Percentiles rank a stretch among this genome's conserved stretches.
Conservation (phyloP, 2,888 invertebrate genomes). For the Apotomis turbidana region DNA sequence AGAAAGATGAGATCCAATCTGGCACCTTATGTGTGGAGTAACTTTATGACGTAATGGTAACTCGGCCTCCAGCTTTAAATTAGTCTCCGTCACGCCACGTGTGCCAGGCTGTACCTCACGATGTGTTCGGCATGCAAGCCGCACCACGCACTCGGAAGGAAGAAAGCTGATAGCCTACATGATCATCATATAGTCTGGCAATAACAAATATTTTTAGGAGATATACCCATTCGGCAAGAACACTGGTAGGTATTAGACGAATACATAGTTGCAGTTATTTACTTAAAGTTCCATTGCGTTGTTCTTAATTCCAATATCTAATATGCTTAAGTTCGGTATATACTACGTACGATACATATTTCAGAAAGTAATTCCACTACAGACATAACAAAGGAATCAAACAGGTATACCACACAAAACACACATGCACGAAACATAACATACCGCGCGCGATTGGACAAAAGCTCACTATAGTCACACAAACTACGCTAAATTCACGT, state of each 20-base stretch:
- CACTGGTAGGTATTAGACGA: background rate
- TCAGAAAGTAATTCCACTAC: background rate
- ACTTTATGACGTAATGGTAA: conserved; percentile 12
- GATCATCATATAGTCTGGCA: background rate
- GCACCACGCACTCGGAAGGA: conserved; percentile 2
- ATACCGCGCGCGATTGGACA: conserved; percentile 22
- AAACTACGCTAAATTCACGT: conserved; percentile 11
- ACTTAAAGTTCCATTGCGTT: background rate
- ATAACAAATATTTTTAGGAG: background rate
- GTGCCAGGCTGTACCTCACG: conserved; percentile 10
- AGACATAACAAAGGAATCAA: conserved; percentile 8
- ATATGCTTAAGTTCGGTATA: too few relatives aligned
- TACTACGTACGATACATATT: background rate
- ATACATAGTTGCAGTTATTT: background rate
- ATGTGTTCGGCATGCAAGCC: conserved; percentile 23
- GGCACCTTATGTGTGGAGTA: conserved; percentile 9
- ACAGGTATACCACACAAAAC: conserved; percentile 18
- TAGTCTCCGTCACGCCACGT: conserved; percentile 25
- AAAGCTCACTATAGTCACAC: conserved; percentile 26
- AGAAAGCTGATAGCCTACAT: conserved; percentile 7
- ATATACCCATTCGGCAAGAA: background rate
- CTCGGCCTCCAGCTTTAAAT: conserved; percentile 24
- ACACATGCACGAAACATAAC: conserved; percentile 33
- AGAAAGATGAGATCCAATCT: conserved; percentile 6
- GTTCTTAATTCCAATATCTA: too few relatives aligned